phyloP scores from a whole-genome alignment of 2,888 invertebrate species.

The Lasioglossum lativentre region DNA sequence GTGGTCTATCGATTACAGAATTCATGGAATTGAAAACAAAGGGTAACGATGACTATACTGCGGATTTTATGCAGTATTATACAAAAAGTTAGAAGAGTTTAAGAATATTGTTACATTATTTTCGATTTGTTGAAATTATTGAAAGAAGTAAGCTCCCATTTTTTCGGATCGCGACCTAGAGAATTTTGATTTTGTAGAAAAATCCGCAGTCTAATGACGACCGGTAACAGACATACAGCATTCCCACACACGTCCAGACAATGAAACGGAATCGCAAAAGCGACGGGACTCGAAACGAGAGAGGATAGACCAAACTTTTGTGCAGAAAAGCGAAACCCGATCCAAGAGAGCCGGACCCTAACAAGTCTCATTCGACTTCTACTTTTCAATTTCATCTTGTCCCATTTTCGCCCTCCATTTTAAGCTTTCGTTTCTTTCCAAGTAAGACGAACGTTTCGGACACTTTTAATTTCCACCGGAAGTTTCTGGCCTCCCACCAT shows the following conservation, averaged over 20 bases:
- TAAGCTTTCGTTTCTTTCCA: not conserved
- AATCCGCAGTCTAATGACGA: not conserved
- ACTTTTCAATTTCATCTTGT: conserved; percentile 21
- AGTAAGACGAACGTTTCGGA: conserved; percentile 11
- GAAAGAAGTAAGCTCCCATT: not conserved
- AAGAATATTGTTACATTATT: too few relatives aligned
- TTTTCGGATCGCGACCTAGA: too few relatives aligned
- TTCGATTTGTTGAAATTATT: not conserved
- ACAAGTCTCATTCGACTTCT: not conserved
- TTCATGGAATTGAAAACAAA: not conserved
- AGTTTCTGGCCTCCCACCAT: conserved; percentile 7
- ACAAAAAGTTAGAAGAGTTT: too few relatives aligned
- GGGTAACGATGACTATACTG: not conserved
- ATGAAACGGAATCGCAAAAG: not conserved
- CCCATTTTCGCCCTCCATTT: conserved; percentile 5
- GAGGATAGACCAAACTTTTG: not conserved
- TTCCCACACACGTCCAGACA: not conserved
- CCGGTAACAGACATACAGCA: not conserved
- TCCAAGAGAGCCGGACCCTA: not conserved
- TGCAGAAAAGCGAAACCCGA: not conserved
- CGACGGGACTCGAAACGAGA: conserved; percentile 5
- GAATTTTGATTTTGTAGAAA: not conserved
- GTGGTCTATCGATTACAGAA: not conserved
- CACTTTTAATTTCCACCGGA: conserved; percentile 13
- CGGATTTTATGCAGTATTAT: not conserved